Conservation (phyloP, 2,113 vertebrate genomes). For the Microtus montanus region DNA sequence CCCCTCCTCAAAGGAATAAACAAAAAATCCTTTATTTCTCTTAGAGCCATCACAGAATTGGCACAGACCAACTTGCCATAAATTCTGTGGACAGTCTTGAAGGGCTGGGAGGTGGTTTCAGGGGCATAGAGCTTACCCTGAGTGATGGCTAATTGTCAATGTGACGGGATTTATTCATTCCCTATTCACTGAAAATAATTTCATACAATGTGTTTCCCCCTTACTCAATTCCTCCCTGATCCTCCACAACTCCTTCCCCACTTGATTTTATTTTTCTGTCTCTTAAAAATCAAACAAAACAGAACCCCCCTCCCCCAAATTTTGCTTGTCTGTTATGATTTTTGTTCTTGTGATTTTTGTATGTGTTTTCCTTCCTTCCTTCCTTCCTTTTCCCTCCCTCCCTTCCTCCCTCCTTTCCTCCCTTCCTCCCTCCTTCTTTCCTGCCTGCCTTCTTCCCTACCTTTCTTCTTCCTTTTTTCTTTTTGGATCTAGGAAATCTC, state of each 20-base stretch:
- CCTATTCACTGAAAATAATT: not conserved
- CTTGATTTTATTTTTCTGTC: not conserved
- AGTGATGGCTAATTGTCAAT: not conserved
- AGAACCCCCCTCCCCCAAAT: no score
- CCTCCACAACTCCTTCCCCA: not conserved
- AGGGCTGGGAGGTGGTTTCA: not conserved
- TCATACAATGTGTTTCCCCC: not conserved
- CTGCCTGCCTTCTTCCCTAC: not conserved
- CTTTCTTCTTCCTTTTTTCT: not conserved
- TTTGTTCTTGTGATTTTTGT: no score
- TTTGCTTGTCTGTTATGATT: no score
- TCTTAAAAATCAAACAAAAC: not conserved
- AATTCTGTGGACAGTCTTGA: not conserved
- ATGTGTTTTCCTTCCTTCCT: no score
- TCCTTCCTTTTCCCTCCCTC: accelerated
- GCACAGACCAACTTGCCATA: not conserved
- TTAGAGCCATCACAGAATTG: not conserved
- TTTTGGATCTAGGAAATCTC: no score
- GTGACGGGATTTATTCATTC: not conserved
- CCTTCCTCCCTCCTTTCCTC: accelerated
- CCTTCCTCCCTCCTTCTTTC: accelerated
- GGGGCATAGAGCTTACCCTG: not conserved
- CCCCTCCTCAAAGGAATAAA: not conserved
- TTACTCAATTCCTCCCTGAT: not conserved
- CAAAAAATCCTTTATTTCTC: no score